Evolutionary conservation across 2,797 vertebrate species (phyloP).

Genomic region (Selene dorsalis): DNA sequence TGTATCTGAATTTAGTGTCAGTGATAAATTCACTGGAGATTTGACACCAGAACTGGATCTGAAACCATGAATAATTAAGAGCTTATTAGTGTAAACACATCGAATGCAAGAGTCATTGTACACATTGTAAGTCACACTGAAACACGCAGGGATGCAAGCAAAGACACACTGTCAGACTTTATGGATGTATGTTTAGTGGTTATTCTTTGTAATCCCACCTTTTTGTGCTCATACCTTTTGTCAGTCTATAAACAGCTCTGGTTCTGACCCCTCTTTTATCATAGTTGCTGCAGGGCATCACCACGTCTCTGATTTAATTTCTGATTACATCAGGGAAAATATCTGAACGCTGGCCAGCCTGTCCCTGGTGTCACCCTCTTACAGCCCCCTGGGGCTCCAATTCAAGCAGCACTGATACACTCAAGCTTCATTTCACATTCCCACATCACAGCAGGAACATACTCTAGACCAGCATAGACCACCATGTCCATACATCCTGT

Average conservation of each 20-base stretch:
- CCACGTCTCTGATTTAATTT: constrained; percentile 51
- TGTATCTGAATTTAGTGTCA: constrained; percentile 17
- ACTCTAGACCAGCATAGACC: neutral
- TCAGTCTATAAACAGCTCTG: constrained; percentile 4
- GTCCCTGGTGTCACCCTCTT: constrained; percentile 29
- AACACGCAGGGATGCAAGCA: neutral
- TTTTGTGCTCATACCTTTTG: constrained; percentile 15
- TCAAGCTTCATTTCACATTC: constrained; percentile 1
- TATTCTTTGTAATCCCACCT: constrained; percentile 3
- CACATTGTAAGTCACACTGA: neutral
- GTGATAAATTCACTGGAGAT: constrained; percentile 4
- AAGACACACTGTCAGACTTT: neutral
- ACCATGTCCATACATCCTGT: neutral
- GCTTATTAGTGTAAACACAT: neutral
- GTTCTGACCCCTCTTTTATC: constrained; percentile 30
- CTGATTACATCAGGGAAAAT: constrained; percentile 54
- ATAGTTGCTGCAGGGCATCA: constrained; percentile 23
- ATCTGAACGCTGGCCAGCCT: constrained; percentile 29
- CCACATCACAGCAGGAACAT: neutral
- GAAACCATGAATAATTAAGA: constrained; percentile 39
- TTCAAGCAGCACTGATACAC: constrained; percentile 31
- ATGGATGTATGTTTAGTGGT: constrained; percentile 2
- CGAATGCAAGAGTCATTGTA: neutral
- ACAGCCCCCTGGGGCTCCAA: constrained; percentile 17
- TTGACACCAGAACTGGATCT: constrained; percentile 18